Base-by-base conservation (phyloP, 2,797 vertebrate species). In the Catharus ustulatus region DNA sequence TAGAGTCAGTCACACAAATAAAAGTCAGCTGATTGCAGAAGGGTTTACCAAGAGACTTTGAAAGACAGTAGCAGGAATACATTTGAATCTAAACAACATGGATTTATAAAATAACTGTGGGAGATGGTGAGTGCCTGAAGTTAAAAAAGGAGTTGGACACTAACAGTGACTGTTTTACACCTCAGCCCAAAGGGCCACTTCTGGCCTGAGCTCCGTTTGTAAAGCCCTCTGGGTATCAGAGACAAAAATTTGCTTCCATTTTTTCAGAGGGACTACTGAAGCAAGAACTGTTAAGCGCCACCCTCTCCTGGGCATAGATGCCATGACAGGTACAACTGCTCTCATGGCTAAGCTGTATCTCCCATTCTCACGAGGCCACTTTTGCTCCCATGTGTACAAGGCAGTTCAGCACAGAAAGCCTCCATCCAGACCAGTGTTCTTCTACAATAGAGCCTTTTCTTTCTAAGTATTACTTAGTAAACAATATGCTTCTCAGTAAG, bases 381-480 rank as follows among this genome's bases (percentile, higher is more conserved):
- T 90, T 27, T 42, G 29, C 11, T 73, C 34, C 38, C 15, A 1
- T 5, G 17, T 48, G 32, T 55, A 52, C 0, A 0, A 34, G 0
- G 2, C 22, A 30, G 62, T 61, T 84, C 73, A 84, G 49, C 54
- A 38, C 34, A 80, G 34, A 48, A 89, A 77, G 9, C 18, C 21
- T 84, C 22, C 36, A 40, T 9, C 46, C 48, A 74, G 22, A 6
- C 10, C 57, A 20, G 9, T 58, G 19, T 68, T 84, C 13, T 55
- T 18, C 76, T 86, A 43, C 72, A 94, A 10, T 21, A 52, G 19
- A 43, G 68, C 20, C 15, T 95, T 77, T 89, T 61, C 59, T 80
- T 85, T 74, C 38, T 43, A 81, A 85, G 21, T 71, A 29, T n/a
- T 49, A 21, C 26, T 67, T 74, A 57, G 63, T 40, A 82, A 84